Conservation (phyloP, 2,888 invertebrate genomes). For the Lapara coniferarum region DNA sequence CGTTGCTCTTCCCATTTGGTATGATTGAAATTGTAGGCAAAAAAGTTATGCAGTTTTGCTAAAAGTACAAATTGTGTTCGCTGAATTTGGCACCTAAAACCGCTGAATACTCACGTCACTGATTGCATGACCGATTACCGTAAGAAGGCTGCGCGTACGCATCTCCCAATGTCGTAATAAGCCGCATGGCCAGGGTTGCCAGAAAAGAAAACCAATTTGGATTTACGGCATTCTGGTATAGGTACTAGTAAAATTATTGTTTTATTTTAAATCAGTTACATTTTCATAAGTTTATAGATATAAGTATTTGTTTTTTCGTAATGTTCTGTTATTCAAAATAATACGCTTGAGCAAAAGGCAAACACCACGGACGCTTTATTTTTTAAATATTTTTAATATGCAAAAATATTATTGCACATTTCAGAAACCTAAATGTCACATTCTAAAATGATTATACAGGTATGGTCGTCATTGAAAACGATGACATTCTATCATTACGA, state of each 20-base stretch:
- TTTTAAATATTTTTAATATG: too few relatives aligned
- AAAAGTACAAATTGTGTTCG: not conserved
- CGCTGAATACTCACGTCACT: constrained; percentile 17
- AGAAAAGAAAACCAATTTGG: not conserved
- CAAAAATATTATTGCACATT: too few relatives aligned
- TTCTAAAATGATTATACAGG: not conserved
- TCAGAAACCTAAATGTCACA: too few relatives aligned
- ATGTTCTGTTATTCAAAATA: too few relatives aligned
- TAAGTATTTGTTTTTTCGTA: too few relatives aligned
- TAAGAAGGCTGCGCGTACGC: constrained; percentile 46
- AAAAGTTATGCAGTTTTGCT: not conserved
- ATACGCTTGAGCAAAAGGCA: too few relatives aligned
- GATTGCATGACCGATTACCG: constrained; percentile 30
- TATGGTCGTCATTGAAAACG: not conserved
- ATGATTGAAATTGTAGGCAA: not conserved
- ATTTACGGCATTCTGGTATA: too few relatives aligned
- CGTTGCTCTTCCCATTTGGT: too few relatives aligned
- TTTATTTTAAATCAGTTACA: too few relatives aligned
- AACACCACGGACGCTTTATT: too few relatives aligned
- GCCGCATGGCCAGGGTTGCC: constrained; percentile 22
- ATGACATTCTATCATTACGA: constrained; percentile 1
- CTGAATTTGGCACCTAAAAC: not conserved
- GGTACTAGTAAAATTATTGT: too few relatives aligned
- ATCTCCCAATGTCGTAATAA: constrained; percentile 43
- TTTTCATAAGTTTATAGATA: too few relatives aligned